Conservation (phyloP, 1,140 invertebrate species). For the Drosophila orosa region DNA sequence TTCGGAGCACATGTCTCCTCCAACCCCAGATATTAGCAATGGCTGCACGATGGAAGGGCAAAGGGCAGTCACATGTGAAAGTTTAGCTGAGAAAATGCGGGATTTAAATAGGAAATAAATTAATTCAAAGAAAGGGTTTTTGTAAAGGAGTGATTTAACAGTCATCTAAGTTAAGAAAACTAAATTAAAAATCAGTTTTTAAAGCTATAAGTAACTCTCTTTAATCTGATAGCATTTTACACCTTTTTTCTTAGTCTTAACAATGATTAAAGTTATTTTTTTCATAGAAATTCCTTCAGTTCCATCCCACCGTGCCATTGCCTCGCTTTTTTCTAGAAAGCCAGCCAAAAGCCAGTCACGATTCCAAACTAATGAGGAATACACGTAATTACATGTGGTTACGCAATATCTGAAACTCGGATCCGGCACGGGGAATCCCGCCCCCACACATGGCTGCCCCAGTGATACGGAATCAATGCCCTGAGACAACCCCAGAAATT, state of each 20-base stretch:
- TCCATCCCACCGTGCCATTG: constrained; percentile 39
- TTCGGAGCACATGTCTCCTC: constrained; percentile 32
- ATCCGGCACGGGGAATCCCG: constrained; percentile 4
- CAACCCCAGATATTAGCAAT: constrained; percentile 41
- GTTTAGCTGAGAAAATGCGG: neutral
- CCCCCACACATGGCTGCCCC: neutral
- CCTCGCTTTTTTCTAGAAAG: constrained; percentile 3
- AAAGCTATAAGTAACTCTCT: neutral
- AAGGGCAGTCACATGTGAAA: neutral
- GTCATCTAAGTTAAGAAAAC: neutral
- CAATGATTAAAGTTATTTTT: rapidly evolving
- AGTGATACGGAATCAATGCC: constrained; percentile 65
- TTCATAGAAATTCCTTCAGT: neutral
- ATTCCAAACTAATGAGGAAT: constrained; percentile 72
- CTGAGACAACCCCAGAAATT: constrained; percentile 74
- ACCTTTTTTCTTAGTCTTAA: neutral
- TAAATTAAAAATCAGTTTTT: neutral
- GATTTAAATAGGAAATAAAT: neutral
- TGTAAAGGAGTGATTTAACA: neutral
- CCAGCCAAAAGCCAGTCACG: constrained; percentile 57
- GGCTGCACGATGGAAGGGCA: constrained; percentile 50
- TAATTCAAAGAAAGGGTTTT: rapidly evolving
- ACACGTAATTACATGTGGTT: constrained; percentile 79
- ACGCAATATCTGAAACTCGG: constrained; percentile 55
- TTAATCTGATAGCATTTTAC: no score